Conservation (phyloP, 1,140 invertebrate genomes). For the Sesamia nonagrioides region DNA sequence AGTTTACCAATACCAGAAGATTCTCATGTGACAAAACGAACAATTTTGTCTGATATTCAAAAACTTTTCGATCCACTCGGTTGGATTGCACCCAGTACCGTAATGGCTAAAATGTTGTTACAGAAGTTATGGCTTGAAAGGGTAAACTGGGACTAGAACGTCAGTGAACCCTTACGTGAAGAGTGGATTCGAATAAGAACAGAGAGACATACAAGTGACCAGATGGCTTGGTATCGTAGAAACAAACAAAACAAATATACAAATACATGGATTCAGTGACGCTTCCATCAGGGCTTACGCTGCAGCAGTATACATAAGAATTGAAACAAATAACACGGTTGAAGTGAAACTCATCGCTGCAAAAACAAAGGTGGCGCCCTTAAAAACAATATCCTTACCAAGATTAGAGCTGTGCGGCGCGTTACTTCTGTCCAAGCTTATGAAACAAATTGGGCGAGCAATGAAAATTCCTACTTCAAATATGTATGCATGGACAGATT, state of each 20-base stretch:
- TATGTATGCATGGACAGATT: slow-evolving; percentile 50
- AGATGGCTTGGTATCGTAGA: slow-evolving; percentile 15
- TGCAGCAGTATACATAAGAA: slow-evolving; percentile 1
- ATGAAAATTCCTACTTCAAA: slow-evolving; percentile 20
- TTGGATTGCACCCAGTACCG: slow-evolving; percentile 68
- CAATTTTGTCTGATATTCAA: slow-evolving; percentile 63
- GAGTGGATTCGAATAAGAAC: slow-evolving; percentile 49
- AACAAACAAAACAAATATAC: neutral
- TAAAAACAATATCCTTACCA: slow-evolving; percentile 66
- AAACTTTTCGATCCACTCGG: slow-evolving; percentile 57
- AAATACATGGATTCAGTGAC: slow-evolving; percentile 45
- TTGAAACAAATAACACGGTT: neutral
- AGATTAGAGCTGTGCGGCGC: slow-evolving; percentile 68
- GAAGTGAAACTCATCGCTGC: slow-evolving; percentile 40
- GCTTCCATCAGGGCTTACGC: slow-evolving; percentile 26
- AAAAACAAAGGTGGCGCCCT: slow-evolving; percentile 66
- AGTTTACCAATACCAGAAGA: slow-evolving; percentile 42
- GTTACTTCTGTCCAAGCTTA: slow-evolving; percentile 38
- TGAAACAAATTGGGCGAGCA: slow-evolving; percentile 28
- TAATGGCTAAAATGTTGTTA: slow-evolving; percentile 75
- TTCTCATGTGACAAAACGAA: slow-evolving; percentile 68
- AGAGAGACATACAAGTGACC: slow-evolving; percentile 41
- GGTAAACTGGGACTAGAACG: slow-evolving; percentile 69
- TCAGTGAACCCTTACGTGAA: slow-evolving; percentile 42
- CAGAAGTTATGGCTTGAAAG: slow-evolving; percentile 70